phyloP scores from a whole-genome alignment of 2,113 vertebrate species.

The Dasypus novemcinctus region DNA sequence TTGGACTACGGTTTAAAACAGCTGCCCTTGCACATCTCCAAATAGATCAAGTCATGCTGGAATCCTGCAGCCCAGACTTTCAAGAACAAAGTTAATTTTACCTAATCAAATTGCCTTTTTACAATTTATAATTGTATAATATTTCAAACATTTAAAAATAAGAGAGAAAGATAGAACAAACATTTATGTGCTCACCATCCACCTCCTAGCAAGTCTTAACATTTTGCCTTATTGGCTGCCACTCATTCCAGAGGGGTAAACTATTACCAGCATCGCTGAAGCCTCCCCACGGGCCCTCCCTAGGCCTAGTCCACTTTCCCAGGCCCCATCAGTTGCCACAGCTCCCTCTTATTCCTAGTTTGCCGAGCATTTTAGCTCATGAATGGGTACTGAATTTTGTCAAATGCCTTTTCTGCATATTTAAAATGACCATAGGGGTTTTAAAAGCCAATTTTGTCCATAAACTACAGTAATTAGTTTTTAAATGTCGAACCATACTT shows the following conservation, averaged over 20 bases:
- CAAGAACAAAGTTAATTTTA: background rate
- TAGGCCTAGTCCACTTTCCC: background rate
- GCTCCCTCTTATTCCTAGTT: too few species aligned
- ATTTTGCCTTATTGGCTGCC: background rate
- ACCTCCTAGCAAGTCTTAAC: background rate
- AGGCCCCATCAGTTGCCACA: too few species aligned
- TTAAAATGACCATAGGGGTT: too few species aligned
- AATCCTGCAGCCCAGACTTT: background rate
- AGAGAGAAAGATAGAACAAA: background rate
- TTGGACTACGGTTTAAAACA: background rate
- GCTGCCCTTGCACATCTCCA: background rate
- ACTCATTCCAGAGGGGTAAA: background rate
- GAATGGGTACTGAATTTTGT: too few species aligned
- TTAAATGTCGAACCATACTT: too few species aligned
- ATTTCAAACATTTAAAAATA: background rate
- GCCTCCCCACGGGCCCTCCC: fast-evolving
- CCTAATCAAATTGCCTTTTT: background rate
- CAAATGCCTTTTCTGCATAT: too few species aligned
- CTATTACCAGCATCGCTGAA: background rate
- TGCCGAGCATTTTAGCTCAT: too few species aligned
- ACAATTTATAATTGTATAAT: background rate
- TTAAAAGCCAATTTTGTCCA: too few species aligned
- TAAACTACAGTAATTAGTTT: too few species aligned
- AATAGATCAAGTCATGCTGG: background rate
- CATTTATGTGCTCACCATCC: background rate